phyloP scores from a whole-genome alignment of 2,888 invertebrate genomes.

The Uropetala carovei region DNA sequence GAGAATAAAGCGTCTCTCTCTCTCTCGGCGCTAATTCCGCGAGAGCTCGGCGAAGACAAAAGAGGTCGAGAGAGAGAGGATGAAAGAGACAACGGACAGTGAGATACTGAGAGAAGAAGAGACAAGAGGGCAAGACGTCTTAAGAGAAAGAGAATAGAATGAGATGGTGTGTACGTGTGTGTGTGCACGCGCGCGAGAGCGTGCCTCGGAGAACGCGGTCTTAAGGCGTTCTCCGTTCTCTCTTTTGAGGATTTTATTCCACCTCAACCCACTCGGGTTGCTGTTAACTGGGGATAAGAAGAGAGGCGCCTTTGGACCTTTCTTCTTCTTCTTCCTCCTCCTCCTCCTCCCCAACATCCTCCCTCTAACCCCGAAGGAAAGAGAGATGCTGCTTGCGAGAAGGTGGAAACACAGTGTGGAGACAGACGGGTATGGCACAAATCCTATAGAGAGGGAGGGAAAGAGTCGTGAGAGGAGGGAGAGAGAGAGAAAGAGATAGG shows the following conservation, averaged over 20 bases:
- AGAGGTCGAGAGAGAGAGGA: background rate
- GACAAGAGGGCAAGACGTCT: background rate
- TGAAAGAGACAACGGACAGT: background rate
- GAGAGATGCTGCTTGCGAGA: constrained; percentile 13
- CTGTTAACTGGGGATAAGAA: constrained; percentile 45
- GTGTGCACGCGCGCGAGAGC: background rate
- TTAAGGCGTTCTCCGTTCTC: background rate
- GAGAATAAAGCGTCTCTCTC: constrained; percentile 1
- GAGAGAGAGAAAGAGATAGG: background rate
- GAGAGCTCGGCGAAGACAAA: constrained; percentile 37
- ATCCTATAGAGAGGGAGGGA: constrained; percentile 9
- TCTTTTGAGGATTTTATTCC: constrained; percentile 48
- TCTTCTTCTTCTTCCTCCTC: background rate
- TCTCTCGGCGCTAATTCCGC: constrained; percentile 21
- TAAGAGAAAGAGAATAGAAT: background rate
- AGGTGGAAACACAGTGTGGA: constrained; percentile 61
- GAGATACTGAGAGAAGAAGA: background rate
- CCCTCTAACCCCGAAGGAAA: background rate
- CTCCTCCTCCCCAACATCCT: background rate
- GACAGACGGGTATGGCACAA: constrained; percentile 53
- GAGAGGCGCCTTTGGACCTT: background rate
- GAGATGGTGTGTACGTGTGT: background rate
- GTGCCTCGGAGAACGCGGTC: background rate
- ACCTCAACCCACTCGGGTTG: constrained; percentile 40
- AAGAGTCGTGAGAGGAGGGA: constrained; percentile 11